Evolutionary conservation across 2,113 vertebrate genomes (phyloP).

Genomic region (Hystrix cristata): DNA sequence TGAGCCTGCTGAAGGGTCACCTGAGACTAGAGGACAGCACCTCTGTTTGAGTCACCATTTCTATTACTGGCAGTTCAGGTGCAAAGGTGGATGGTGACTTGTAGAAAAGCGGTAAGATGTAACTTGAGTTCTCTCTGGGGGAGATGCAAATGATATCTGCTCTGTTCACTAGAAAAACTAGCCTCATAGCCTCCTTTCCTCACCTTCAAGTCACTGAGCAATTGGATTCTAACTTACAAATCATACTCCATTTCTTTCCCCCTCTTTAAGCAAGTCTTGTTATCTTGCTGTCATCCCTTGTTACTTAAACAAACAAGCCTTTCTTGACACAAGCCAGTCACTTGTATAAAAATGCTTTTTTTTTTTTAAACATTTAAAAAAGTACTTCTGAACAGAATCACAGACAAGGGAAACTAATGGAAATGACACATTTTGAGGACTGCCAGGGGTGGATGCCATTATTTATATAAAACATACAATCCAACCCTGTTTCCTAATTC

Average conservation of each 20-base stretch:
- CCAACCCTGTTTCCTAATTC: background rate
- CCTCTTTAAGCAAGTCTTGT: background rate
- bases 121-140: background rate
- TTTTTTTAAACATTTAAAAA: background rate
- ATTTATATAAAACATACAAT: background rate
- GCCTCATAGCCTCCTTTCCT: background rate
- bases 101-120: background rate
- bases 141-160: background rate
- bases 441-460: background rate
- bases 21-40: rapidly evolving
- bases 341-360: background rate
- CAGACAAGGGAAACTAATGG: background rate
- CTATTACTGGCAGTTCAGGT: background rate
- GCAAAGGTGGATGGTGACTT: background rate
- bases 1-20: background rate
- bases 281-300: background rate
- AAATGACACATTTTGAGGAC: background rate
- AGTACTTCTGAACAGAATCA: background rate
- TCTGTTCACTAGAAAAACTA: background rate
- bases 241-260: background rate
- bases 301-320: background rate
- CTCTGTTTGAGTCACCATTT: background rate
- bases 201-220: background rate
- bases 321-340: background rate
- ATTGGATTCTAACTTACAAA: background rate